Evolutionary conservation across 2,113 vertebrate genomes (phyloP).

Genomic region (Emydura subglobosa): DNA sequence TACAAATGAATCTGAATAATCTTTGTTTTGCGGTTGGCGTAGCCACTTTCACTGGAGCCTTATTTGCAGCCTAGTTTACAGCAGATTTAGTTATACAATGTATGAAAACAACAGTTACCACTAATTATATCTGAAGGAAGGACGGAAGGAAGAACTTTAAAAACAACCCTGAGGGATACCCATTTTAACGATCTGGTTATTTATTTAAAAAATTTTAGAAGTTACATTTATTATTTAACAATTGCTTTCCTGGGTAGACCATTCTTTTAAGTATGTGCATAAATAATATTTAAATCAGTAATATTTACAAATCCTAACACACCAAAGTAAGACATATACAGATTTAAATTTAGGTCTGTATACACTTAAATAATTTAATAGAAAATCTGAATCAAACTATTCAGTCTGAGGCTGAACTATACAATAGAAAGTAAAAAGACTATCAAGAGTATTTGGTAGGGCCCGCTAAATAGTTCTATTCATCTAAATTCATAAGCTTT

Average conservation of each 20-base stretch:
- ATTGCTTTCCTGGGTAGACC: slow-evolving; percentile 75
- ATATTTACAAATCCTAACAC: slow-evolving; percentile 83
- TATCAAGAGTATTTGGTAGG: slow-evolving; percentile 57
- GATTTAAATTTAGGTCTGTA: slow-evolving; percentile 74
- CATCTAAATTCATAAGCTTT: slow-evolving; percentile 48
- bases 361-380: slow-evolving; percentile 84
- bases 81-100: slow-evolving; percentile 71
- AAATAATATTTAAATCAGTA: slow-evolving; percentile 84
- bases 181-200: slow-evolving; percentile 78
- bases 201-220: slow-evolving; percentile 80
- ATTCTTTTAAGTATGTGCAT: slow-evolving; percentile 82
- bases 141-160: slow-evolving; percentile 25
- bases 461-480: slow-evolving; percentile 52
- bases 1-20: slow-evolving; percentile 51
- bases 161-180: slow-evolving; percentile 86
- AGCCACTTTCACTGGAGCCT: slow-evolving; percentile 61
- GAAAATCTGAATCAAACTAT: slow-evolving; percentile 73
- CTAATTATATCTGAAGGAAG: slow-evolving; percentile 63
- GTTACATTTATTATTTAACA: slow-evolving; percentile 81
- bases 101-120: slow-evolving; percentile 64
- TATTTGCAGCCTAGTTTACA: slow-evolving; percentile 72
- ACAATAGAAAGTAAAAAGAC: slow-evolving; percentile 54
- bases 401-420: slow-evolving; percentile 72
- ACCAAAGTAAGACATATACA: slow-evolving; percentile 81
- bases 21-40: slow-evolving; percentile 52